A percentile compares a stretch with the other conserved stretches of the same genome.
These are phyloP conservation scores for Merodon equestris DNA, from an alignment of 2,888 invertebrate species.

Conservation along the genomic window DNA sequence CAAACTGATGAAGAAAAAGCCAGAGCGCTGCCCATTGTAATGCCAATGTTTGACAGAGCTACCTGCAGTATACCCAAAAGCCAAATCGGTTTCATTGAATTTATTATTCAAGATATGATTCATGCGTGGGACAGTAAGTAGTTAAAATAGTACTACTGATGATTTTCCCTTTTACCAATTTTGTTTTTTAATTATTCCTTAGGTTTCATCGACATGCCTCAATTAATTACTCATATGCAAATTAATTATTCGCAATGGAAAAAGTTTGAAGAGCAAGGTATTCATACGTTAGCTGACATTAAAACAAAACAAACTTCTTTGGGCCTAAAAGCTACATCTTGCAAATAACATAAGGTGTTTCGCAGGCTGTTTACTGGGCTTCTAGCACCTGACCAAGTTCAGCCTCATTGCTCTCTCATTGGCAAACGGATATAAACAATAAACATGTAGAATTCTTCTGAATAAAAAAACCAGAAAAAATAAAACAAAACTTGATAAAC, in stretches of 20 bases:
- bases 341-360: slow-evolving; percentile 78
- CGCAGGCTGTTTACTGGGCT: slow-evolving; percentile 77
- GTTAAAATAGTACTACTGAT: background rate
- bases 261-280: slow-evolving; percentile 88
- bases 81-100: slow-evolving; percentile 98
- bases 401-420: slow-evolving; percentile 74
- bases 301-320: slow-evolving; percentile 79
- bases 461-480: background rate
- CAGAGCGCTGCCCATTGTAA: slow-evolving; percentile 93
- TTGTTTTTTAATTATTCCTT: slow-evolving; percentile 69
- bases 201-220: slow-evolving; percentile 97
- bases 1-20: slow-evolving; percentile 98
- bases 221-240: slow-evolving; percentile 90
- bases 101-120: slow-evolving; percentile 98
- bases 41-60: slow-evolving; percentile 98
- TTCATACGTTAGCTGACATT: slow-evolving; percentile 86
- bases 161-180: background rate
- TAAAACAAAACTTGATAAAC: too few species aligned
- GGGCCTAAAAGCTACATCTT: slow-evolving; percentile 73
- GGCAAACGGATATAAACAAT: slow-evolving; percentile 70
- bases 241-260: slow-evolving; percentile 95
- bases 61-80: slow-evolving; percentile 98
- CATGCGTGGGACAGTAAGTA: slow-evolving; percentile 95
- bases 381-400: slow-evolving; percentile 75
- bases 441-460: too few species aligned